Base-by-base conservation (phyloP, 2,797 vertebrate species). In the Novumbra hubbsi region DNA sequence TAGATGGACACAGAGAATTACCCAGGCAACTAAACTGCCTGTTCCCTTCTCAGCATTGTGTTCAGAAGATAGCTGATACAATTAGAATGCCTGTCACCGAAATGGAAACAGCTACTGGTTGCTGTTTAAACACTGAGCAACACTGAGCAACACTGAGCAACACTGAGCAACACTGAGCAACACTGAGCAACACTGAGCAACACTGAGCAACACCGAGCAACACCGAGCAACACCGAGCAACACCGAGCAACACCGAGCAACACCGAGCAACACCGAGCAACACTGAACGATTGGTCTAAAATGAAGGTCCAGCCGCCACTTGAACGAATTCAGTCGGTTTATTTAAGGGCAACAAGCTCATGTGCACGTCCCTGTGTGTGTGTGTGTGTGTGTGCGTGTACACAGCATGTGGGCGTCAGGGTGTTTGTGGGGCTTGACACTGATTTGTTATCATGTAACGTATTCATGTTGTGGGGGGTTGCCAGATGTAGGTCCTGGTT, bases 271-370 rank as follows among this genome's bases (percentile, higher is more conserved):
- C 34, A 38, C 5, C 0, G 52, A 57, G 71, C 45, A 68, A n/a
- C n/a, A n/a, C n/a, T n/a, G n/a, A n/a, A n/a, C n/a, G n/a, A n/a
- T n/a, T n/a, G n/a, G n/a, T n/a, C n/a, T 34, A 73, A 74, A 81
- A 80, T 79, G 83, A 71, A 78, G 79, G 41, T 73, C 27, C 14
- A 70, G 75, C 57, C 21, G 5, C 34, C 70, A 74, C 80, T 78
- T 74, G 77, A 50, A 73, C 27, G 34, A 24, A 63, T 28, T 27
- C 60, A 28, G 15, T n/a, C 27, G n/a, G 19, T n/a, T n/a, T 55
- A 2, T 1, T 55, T 19, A 55, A 28, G 52, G 76, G 14, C 30
- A 64, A 64, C 62, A 30, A 28, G 3, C 63, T 30, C 30, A 17
- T n/a, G 50, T 38, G 69, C 67, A 32, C 2, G 34, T 38, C 34